phyloP scores from a whole-genome alignment of 2,888 invertebrate species.

The Tolmerus cingulatus region DNA sequence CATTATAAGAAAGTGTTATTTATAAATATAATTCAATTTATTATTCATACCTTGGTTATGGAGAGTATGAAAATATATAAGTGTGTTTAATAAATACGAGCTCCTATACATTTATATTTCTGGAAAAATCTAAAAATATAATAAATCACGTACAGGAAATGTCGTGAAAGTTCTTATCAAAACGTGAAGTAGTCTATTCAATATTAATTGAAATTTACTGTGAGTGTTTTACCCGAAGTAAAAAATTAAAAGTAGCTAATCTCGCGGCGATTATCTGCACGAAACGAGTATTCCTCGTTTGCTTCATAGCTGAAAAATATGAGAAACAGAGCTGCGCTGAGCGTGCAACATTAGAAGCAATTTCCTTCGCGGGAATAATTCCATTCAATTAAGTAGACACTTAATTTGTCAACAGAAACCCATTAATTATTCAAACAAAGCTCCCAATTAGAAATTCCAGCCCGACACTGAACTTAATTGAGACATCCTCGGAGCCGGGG shows the following conservation, averaged over 20 bases:
- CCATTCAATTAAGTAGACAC: constrained; percentile 24
- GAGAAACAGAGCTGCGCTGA: not conserved
- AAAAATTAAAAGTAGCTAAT: not conserved
- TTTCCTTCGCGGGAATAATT: constrained; percentile 4
- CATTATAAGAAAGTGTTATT: too few species aligned
- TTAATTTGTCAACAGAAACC: constrained; percentile 31
- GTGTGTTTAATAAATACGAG: not conserved
- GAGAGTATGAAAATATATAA: not conserved
- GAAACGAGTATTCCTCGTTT: not conserved
- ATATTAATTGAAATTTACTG: not conserved
- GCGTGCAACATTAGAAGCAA: not conserved
- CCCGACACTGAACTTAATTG: constrained; percentile 15
- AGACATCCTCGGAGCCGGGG: constrained; percentile 15
- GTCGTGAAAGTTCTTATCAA: not conserved
- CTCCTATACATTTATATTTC: not conserved
- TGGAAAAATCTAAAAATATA: not conserved
- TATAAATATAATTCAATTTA: too few species aligned
- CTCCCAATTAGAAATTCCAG: constrained; percentile 37
- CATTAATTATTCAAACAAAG: constrained; percentile 39
- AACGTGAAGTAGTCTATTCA: not conserved
- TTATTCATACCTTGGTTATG: not conserved
- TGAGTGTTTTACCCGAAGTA: not conserved
- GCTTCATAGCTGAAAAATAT: not conserved
- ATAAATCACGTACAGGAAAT: not conserved
- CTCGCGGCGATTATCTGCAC: not conserved